Percentiles rank a stretch among this genome's conserved stretches.
Conservation (phyloP, 2,888 invertebrate genomes). For the Drosophila nigritarsus region DNA sequence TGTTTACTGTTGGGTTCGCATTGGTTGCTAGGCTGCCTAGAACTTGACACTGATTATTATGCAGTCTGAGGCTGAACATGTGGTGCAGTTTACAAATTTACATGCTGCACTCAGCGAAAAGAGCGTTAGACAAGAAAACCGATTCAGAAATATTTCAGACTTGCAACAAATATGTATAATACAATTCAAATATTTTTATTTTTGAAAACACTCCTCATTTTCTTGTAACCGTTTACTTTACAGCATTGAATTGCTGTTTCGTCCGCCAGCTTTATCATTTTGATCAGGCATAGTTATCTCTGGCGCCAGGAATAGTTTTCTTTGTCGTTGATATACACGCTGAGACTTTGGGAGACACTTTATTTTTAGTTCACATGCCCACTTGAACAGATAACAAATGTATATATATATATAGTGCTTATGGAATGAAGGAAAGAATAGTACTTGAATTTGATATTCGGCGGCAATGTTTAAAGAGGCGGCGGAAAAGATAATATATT, state of each 20-base stretch:
- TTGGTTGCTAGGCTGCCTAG: conserved; percentile 51
- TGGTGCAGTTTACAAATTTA: conserved; percentile 54
- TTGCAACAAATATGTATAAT: not conserved
- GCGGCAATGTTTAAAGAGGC: conserved; percentile 6
- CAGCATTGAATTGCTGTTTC: not conserved
- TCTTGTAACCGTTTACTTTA: not conserved
- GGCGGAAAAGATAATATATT: not conserved
- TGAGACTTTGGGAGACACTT: conserved; percentile 28
- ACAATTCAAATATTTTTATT: not conserved
- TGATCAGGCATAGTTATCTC: conserved; percentile 28
- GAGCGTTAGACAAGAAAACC: not conserved
- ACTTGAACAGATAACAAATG: conserved; percentile 29
- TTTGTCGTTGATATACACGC: not conserved
- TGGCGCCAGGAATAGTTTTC: conserved; percentile 22
- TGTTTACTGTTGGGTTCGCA: conserved; percentile 9
- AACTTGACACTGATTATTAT: conserved; percentile 53
- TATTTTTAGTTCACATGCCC: conserved; percentile 2
- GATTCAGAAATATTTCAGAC: not conserved
- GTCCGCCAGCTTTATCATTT: not conserved
- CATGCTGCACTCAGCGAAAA: conserved; percentile 37
- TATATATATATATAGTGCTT: conserved; percentile 7
- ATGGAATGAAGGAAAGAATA: not conserved
- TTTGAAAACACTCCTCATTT: too few relatives aligned
- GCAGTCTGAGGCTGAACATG: conserved; percentile 49
- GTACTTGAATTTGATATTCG: conserved; percentile 12